Conservation (phyloP, 1,140 invertebrate species). For the Nasonia giraulti region DNA sequence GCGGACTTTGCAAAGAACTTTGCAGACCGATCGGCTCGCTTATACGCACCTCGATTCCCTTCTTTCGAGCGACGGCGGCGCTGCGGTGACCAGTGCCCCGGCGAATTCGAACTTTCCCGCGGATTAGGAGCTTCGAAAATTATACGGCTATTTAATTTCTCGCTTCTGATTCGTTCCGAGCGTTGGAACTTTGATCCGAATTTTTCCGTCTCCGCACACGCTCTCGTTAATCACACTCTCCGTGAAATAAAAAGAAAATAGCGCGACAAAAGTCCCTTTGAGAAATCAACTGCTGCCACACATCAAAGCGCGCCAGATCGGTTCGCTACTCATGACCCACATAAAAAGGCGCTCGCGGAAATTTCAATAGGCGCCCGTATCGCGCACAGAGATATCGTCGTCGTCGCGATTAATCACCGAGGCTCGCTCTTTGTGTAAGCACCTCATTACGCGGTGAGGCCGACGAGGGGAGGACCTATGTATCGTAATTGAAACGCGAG, state of each 20-base stretch:
- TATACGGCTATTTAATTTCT: conserved; percentile 10
- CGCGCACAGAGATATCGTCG: background rate
- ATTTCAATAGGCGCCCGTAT: background rate
- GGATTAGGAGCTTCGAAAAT: conserved; percentile 27
- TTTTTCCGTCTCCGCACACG: too few relatives aligned
- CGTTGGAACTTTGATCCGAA: background rate
- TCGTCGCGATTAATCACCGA: conserved; percentile 5
- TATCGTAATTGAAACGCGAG: conserved; percentile 18
- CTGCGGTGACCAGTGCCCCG: background rate
- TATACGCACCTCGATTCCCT: conserved; percentile 27
- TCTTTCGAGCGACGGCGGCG: background rate
- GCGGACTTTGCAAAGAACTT: conserved; percentile 44
- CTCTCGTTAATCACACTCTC: background rate
- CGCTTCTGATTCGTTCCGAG: background rate
- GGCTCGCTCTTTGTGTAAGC: conserved; percentile 22
- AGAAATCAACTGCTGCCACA: background rate
- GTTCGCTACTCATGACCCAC: background rate
- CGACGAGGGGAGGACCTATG: background rate
- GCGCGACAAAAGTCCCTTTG: background rate
- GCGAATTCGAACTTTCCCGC: conserved; percentile 23
- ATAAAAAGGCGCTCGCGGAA: background rate
- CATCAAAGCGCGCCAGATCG: background rate
- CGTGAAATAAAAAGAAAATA: background rate
- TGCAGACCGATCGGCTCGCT: conserved; percentile 37
- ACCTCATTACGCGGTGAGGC: conserved; percentile 7